Evolutionary conservation across 2,888 invertebrate genomes (phyloP).

Genomic region (Conus canariensis): DNA sequence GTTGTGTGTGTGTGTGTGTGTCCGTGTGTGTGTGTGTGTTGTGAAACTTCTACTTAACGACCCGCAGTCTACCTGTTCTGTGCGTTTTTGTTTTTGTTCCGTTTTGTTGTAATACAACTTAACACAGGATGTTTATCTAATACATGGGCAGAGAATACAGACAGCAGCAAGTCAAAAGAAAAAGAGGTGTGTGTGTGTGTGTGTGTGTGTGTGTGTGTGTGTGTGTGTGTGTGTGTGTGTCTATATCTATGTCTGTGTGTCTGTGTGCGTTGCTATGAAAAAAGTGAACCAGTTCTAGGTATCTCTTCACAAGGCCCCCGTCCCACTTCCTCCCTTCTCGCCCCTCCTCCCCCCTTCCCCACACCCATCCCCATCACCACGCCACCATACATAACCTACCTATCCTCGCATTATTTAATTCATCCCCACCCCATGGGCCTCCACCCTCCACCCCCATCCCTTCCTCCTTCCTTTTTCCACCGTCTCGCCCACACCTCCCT

Average conservation of each 20-base stretch:
- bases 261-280: too few relatives aligned
- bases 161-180: too few relatives aligned
- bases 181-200: not conserved
- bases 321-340: not conserved
- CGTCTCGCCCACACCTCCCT: not conserved
- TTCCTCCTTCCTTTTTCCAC: not conserved
- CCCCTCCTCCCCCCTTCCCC: not conserved
- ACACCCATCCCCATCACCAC: not conserved
- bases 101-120: not conserved
- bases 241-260: not conserved
- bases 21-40: not conserved
- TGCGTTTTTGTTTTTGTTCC: not conserved
- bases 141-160: too few relatives aligned
- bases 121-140: too few relatives aligned
- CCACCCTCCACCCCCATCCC: not conserved
- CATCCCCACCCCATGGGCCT: not conserved
- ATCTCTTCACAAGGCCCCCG: not conserved
- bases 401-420: too few relatives aligned
- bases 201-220: too few relatives aligned
- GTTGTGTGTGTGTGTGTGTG: too few relatives aligned
- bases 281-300: too few relatives aligned
- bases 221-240: not conserved
- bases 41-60: not conserved
- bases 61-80: too few relatives aligned
- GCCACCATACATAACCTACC: not conserved